Conservation (phyloP, 1,140 invertebrate genomes). For the Pogonognathellus flavescens region DNA sequence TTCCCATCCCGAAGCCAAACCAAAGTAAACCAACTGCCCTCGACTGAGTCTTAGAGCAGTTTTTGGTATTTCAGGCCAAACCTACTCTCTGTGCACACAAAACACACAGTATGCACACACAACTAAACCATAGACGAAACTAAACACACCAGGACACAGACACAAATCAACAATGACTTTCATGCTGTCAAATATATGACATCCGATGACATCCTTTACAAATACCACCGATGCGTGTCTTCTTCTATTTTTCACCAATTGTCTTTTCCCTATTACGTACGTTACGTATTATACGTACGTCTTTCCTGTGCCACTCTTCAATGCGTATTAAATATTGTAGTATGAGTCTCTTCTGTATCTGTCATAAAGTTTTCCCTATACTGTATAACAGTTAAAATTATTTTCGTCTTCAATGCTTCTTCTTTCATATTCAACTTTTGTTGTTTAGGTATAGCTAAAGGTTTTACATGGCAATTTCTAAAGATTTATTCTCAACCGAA, state of each 20-base stretch:
- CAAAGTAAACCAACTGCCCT: conserved; percentile 15
- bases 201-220: conserved; percentile 28
- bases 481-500: too few species aligned
- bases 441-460: too few species aligned
- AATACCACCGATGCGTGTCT: not conserved
- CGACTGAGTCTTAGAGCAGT: not conserved
- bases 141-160: conserved; percentile 3
- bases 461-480: too few species aligned
- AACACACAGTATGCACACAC: not conserved
- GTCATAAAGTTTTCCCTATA: too few species aligned
- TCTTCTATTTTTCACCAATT: not conserved
- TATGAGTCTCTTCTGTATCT: too few species aligned
- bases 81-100: too few species aligned
- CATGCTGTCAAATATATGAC: conserved; percentile 17
- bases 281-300: too few species aligned
- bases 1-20: too few species aligned
- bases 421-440: too few species aligned
- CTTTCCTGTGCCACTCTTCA: not conserved
- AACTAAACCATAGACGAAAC: not conserved
- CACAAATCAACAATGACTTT: conserved; percentile 36
- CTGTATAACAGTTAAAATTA: too few species aligned
- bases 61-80: not conserved
- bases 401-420: too few species aligned
- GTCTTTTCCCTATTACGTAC: conserved; percentile 1
- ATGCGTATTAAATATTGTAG: too few species aligned